Percentiles rank a stretch among this genome's conserved stretches.
phyloP scores from a whole-genome alignment of 2,888 invertebrate species.

The Melipona bicolor region DNA sequence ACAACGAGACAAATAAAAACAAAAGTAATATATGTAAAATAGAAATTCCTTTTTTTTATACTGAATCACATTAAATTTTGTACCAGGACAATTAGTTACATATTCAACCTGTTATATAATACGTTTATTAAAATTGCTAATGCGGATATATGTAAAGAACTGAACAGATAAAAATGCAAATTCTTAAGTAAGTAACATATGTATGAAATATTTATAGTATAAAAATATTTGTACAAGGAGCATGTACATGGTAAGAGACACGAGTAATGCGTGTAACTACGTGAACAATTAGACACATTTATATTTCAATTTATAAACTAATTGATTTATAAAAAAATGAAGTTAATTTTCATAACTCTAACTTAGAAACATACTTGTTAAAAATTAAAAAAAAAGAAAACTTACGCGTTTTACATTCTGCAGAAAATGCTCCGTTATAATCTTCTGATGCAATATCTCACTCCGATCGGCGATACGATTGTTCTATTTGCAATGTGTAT shows the following conservation, averaged over 20 bases:
- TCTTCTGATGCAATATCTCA: slow-evolving; percentile 18
- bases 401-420: slow-evolving; percentile 40
- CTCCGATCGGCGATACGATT: background rate
- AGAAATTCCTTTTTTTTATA: too few species aligned
- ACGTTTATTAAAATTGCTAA: too few species aligned
- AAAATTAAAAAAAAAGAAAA: background rate
- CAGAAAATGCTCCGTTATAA: background rate
- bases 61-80: background rate
- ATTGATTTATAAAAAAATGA: background rate
- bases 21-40: background rate
- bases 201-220: background rate
- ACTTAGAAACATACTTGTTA: background rate
- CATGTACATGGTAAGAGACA: background rate
- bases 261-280: background rate
- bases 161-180: too few species aligned
- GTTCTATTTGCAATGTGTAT: slow-evolving; percentile 4
- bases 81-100: background rate
- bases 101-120: background rate
- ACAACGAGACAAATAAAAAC: background rate
- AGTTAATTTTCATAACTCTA: background rate
- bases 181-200: background rate
- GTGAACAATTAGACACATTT: too few species aligned
- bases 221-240: background rate
- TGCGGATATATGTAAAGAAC: too few species aligned
- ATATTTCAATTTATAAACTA: background rate